Percentiles rank a stretch among this genome's conserved stretches.
These are phyloP conservation scores for Scaptomyza montana DNA, from an alignment of 1,140 invertebrate genomes.

Conservation along the genomic window DNA sequence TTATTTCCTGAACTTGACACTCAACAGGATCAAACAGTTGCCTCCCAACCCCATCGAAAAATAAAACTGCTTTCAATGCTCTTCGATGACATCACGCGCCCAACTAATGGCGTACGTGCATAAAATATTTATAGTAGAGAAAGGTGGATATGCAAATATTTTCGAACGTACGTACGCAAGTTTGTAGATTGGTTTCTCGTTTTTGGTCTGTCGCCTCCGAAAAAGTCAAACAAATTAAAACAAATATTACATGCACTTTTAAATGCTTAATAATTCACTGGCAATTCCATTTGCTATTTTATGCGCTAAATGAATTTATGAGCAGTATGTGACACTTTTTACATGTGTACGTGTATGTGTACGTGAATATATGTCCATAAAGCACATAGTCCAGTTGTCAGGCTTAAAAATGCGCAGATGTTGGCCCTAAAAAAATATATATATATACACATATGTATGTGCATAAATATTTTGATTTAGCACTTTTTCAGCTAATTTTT, in stretches of 20 bases:
- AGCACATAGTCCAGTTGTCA: constrained; percentile 5
- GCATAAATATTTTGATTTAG: constrained; percentile 27
- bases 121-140: constrained; percentile 42
- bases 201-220: constrained; percentile 43
- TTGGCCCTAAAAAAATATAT: constrained; percentile 13
- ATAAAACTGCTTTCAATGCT: constrained; percentile 29
- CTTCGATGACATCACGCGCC: constrained; percentile 50
- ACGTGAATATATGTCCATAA: neutral
- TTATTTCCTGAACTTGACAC: constrained; percentile 53
- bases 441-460: neutral
- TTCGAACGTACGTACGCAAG: constrained; percentile 5
- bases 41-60: neutral
- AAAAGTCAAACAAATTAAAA: constrained; percentile 8
- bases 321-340: constrained; percentile 67
- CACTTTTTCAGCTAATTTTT: constrained; percentile 41
- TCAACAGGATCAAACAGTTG: constrained; percentile 9
- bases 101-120: constrained; percentile 55
- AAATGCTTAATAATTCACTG: constrained; percentile 63
- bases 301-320: constrained; percentile 64
- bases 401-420: constrained; percentile 18
- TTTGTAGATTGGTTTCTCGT: constrained; percentile 37
- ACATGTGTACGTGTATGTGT: neutral
- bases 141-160: constrained; percentile 5
- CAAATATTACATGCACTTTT: constrained; percentile 58
- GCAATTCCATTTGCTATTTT: constrained; percentile 50